Evolutionary conservation across 2,797 vertebrate species (phyloP), one percentile per base, ranked within the genome.

Genomic region (Tenualosa thibaudeaui): DNA sequence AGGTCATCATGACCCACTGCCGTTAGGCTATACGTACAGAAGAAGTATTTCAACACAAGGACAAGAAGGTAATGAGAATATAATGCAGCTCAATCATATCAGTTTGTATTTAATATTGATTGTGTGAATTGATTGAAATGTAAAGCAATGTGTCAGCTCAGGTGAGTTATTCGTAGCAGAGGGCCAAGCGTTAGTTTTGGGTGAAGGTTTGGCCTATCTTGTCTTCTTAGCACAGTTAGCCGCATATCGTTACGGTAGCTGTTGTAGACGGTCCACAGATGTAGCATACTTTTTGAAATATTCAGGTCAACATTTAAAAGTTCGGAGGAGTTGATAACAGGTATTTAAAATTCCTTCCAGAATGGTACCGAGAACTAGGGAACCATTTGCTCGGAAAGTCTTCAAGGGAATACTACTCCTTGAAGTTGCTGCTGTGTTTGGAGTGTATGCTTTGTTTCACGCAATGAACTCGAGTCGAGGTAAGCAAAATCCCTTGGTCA

Each of bases 391-490:
- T 53, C 89, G 86, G 75, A 91, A 50, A 3, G 56, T 94, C 5
- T 71, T 95, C 85, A 95, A 93, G 86, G 93, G 88, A 0, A 71
- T 95, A 84, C n/a, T 95, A 0, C 62, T 31, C 0, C 0, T 92
- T 84, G 94, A 95, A 90, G 83, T 95, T 83, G 83, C 90, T 26
- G 94, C 94, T 0, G 87, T 94, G 5, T 62, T 92, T 0, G 95
- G 94, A 1, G 93, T 88, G 0, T 95, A 93, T 31, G 82, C 82
- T 0, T 88, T 95, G 1, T 95, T 92, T 22, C 89, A 91, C 31
- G 85, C 0, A 86, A 94, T 95, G 94, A 90, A 95, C 89, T 75
- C 6, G 31, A 95, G 93, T 43, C 90, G 19, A 93, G 94, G 94
- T 94, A 78, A 24, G n/a, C 50, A 0, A 51, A 51, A 12, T 51